Evolutionary conservation across 2,797 vertebrate species (phyloP), one percentile per base, ranked within the genome.

Genomic region (Siniperca obscura): DNA sequence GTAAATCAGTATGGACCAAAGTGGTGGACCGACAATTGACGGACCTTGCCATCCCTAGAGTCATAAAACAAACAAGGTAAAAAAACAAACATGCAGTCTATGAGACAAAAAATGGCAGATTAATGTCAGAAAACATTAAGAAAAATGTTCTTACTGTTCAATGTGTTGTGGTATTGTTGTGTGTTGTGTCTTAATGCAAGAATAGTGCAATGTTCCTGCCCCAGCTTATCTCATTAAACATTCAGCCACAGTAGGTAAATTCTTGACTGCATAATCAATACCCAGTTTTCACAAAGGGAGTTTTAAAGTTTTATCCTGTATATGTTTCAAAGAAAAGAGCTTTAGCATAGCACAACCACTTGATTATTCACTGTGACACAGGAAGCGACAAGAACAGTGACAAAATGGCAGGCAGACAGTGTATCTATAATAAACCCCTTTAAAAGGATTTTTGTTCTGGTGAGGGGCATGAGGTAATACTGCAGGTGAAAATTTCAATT

Each of bases 371-470:
- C 38, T 59, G 27, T 34, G 70, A 27, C 65, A 52, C n/a, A 6
- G 38, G 52, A 30, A 71, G 53, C 65, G 84, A 65, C 72, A 81
- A 73, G 64, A 81, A 57, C 71, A 55, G 70, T 70, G 77, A 83
- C 81, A 84, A 87, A 89, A 86, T 57, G 48, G 22, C 67, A 70
- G 75, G 86, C 61, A 79, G 74, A 21, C 69, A 30, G 56, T 36
- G 34, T 62, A 69, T 71, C 64, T 71, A 9, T 64, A 84, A 75
- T 73, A 70, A 78, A 77, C 19, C 16, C 14, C 25, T 72, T 86
- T 30, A 44, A 84, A 48, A 42, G n/a, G 7, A 53, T 71, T 38
- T 46, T 57, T 84, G 42, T 70, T 74, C 13, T 72, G 38, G 34
- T 36, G 74, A 69, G 17, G 34, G 70, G 70, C 55, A 83, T 73